phyloP scores from a whole-genome alignment of 2,113 vertebrate species.

The Bufo bufo region DNA sequence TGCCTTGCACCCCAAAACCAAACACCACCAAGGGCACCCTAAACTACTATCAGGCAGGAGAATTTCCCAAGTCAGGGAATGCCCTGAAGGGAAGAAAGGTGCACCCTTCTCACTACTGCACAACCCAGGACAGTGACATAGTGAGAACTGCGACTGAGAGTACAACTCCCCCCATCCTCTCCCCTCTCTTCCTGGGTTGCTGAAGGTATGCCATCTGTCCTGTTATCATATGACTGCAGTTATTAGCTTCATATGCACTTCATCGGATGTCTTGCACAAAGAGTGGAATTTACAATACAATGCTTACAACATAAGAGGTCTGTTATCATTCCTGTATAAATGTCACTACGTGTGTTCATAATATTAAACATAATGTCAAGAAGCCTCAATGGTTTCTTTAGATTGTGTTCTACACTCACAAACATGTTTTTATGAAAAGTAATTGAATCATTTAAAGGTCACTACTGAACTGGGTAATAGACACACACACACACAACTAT shows the following conservation, averaged over 20 bases:
- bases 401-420: conserved; percentile 28
- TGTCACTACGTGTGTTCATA: conserved; percentile 53
- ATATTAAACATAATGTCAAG: conserved; percentile 53
- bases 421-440: conserved; percentile 11
- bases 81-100: no score
- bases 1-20: no score
- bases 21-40: no score
- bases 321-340: conserved; percentile 38
- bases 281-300: background rate
- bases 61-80: no score
- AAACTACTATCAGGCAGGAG: no score
- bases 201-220: background rate
- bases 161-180: no score
- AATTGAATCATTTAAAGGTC: conserved; percentile 52
- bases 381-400: conserved; percentile 11
- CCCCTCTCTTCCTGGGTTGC: no score
- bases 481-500: background rate
- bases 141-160: no score
- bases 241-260: background rate
- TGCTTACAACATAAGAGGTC: conserved; percentile 23
- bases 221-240: background rate
- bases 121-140: no score
- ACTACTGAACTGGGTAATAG: conserved; percentile 18
- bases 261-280: background rate
- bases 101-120: no score